Percentiles rank a stretch among this genome's conserved stretches.
Evolutionary conservation across 2,888 invertebrate genomes (phyloP).

Genomic region (Pharmacophagus antenor): DNA sequence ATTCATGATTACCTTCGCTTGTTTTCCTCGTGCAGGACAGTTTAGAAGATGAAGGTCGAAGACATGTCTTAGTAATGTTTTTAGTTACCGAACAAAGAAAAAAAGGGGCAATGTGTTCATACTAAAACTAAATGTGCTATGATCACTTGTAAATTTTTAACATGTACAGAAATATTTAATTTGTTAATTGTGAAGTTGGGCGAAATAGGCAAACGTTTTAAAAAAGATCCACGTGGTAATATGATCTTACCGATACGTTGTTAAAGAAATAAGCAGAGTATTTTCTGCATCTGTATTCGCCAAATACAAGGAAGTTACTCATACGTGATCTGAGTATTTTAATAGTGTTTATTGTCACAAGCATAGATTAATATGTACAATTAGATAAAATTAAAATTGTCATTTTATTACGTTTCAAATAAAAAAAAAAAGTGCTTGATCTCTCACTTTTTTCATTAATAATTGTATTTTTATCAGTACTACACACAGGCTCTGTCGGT

Average conservation of each 20-base stretch:
- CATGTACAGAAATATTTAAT: background rate
- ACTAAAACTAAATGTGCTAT: background rate
- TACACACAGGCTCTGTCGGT: too few species aligned
- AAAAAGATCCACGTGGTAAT: conserved; percentile 20
- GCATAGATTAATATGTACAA: too few species aligned
- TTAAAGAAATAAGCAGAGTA: conserved; percentile 7
- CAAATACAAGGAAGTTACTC: background rate
- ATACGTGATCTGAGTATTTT: too few species aligned
- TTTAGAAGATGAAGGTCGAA: conserved; percentile 9
- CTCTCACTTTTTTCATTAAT: too few species aligned
- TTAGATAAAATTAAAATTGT: too few species aligned
- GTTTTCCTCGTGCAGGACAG: conserved; percentile 24
- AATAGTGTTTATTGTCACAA: too few species aligned
- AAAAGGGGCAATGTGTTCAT: too few species aligned
- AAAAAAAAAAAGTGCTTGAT: too few species aligned
- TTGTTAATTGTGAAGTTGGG: conserved; percentile 8
- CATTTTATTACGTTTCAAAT: too few species aligned
- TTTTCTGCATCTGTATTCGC: conserved; percentile 3
- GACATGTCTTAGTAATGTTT: too few species aligned
- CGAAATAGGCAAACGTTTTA: conserved; percentile 9
- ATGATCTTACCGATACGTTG: conserved; percentile 6
- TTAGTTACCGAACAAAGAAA: too few species aligned
- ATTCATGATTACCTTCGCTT: conserved; percentile 20
- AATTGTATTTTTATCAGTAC: too few species aligned
- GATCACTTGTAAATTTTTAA: background rate